These are phyloP conservation scores for Actinia tenebrosa DNA, from an alignment of 64 coral and sea anemone species.

Conservation along the genomic window DNA sequence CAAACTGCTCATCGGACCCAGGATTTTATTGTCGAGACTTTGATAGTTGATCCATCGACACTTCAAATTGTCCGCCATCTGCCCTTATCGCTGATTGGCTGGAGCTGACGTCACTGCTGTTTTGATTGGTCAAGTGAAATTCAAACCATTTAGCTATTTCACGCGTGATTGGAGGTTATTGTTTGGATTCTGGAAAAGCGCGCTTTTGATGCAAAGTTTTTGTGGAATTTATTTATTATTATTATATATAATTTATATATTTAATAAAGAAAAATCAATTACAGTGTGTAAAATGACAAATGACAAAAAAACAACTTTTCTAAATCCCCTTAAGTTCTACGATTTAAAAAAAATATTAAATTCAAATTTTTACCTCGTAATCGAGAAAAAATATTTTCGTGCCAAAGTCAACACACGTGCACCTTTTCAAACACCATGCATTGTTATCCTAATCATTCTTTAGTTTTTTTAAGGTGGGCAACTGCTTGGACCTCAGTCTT, in stretches of 20 bases:
- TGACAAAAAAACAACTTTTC: not conserved
- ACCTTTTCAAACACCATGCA: not conserved
- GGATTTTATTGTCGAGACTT: conserved; percentile 60
- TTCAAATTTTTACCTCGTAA: too few species aligned
- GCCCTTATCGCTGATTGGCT: conserved; percentile 71
- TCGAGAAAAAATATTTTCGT: too few species aligned
- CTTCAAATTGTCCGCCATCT: conserved; percentile 96
- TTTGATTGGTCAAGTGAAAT: conserved; percentile 82
- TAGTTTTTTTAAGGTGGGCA: not conserved
- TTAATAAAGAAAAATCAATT: not conserved
- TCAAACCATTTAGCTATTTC: conserved; percentile 51
- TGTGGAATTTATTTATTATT: not conserved
- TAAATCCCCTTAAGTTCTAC: too few species aligned
- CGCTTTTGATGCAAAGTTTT: conserved; percentile 30
- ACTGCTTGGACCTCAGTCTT: not conserved
- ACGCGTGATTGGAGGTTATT: conserved; percentile 18
- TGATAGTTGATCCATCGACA: conserved; percentile 39
- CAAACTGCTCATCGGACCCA: conserved; percentile 26
- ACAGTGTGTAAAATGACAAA: not conserved
- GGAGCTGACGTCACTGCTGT: conserved; percentile 7
- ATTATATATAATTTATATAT: too few species aligned
- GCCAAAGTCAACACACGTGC: not conserved
- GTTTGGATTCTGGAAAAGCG: not conserved
- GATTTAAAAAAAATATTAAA: too few species aligned
- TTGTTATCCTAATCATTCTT: not conserved